Percentiles rank a stretch among this genome's conserved stretches.
phyloP scores from a whole-genome alignment of 2,797 vertebrate genomes.

The Siniperca scherzeri region DNA sequence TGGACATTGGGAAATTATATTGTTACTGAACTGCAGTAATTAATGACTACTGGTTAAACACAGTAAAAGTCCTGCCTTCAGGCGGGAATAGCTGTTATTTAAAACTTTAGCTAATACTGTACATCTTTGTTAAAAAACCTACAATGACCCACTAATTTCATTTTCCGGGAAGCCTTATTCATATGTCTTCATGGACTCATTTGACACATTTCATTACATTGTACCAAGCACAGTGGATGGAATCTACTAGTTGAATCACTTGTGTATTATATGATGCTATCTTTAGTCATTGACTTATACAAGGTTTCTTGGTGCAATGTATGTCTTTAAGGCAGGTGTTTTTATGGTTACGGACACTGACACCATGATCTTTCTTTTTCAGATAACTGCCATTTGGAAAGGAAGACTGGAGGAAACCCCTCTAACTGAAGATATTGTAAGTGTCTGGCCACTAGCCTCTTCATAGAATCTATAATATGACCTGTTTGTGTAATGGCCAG shows the following conservation, averaged over 20 bases:
- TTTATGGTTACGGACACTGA: slow-evolving; percentile 28
- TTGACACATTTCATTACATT: slow-evolving; percentile 36
- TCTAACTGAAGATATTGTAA: slow-evolving; percentile 64
- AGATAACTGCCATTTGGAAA: slow-evolving; percentile 61
- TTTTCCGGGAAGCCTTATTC: slow-evolving; percentile 13
- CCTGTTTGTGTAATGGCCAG: slow-evolving; percentile 4
- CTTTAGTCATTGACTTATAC: background rate
- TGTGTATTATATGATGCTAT: slow-evolving; percentile 18
- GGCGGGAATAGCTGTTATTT: slow-evolving; percentile 70
- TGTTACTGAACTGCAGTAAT: slow-evolving; percentile 65
- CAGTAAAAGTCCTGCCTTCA: slow-evolving; percentile 55
- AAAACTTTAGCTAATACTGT: slow-evolving; percentile 60
- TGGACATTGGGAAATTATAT: slow-evolving; percentile 58
- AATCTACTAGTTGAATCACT: background rate
- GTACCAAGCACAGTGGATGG: background rate
- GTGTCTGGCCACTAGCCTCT: slow-evolving; percentile 37
- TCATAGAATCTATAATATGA: slow-evolving; percentile 12
- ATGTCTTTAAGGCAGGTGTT: background rate
- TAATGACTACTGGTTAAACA: slow-evolving; percentile 58
- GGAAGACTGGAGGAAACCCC: slow-evolving; percentile 40
- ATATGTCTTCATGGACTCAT: slow-evolving; percentile 34
- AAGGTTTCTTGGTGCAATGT: background rate
- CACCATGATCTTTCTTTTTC: slow-evolving; percentile 56
- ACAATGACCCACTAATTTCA: slow-evolving; percentile 45
- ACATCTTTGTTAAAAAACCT: slow-evolving; percentile 47